Conservation (phyloP, 2,113 vertebrate genomes). For the Pholis gunnellus region DNA sequence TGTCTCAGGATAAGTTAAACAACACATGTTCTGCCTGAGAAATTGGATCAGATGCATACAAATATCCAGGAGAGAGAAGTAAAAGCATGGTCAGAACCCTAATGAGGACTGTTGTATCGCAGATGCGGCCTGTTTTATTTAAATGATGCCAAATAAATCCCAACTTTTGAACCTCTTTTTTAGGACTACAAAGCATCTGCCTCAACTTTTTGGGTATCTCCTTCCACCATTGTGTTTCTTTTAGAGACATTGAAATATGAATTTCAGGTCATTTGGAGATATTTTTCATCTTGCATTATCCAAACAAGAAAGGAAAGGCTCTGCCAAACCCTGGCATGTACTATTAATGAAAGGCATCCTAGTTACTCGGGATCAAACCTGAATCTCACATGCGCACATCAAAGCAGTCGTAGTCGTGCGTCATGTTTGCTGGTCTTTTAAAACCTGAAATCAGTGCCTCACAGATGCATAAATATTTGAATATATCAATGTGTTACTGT, state of each 20-base stretch:
- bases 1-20: neutral
- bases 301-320: neutral
- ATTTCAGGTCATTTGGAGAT: conserved; percentile 2
- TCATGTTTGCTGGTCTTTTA: conserved; percentile 23
- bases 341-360: conserved; percentile 32
- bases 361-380: conserved; percentile 34
- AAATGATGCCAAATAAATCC: neutral
- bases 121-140: neutral
- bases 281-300: neutral
- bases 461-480: conserved; percentile 50
- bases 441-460: conserved; percentile 23
- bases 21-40: neutral
- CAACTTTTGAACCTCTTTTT: neutral
- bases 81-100: neutral
- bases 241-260: neutral
- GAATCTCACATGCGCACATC: conserved; percentile 23
- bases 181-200: neutral
- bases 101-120: neutral
- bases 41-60: neutral
- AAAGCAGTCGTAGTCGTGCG: neutral
- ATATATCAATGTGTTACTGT: conserved; percentile 37
- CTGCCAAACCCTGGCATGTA: conserved; percentile 3
- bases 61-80: neutral
- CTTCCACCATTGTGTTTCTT: neutral
- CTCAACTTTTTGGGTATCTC: neutral